phyloP scores from a whole-genome alignment of 2,113 vertebrate genomes.

The Anarhynchus alexandrinus region DNA sequence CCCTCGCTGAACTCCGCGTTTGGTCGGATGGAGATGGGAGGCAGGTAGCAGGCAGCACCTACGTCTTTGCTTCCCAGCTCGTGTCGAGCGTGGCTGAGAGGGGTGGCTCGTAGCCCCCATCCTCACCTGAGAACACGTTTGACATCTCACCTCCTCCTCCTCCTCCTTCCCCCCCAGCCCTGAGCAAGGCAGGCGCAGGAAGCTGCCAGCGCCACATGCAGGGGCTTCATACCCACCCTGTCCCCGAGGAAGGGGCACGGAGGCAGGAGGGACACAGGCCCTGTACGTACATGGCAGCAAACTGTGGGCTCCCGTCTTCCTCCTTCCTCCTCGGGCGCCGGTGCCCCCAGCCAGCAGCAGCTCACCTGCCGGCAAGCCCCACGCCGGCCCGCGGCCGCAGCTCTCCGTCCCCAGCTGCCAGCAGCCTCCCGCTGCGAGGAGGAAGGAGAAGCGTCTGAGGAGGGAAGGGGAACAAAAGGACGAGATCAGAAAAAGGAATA shows the following conservation, averaged over 20 bases:
- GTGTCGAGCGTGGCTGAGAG: rapidly evolving
- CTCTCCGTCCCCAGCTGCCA: background rate
- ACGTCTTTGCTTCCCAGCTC: background rate
- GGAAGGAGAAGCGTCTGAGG: background rate
- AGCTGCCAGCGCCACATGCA: background rate
- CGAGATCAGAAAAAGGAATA: conserved; percentile 18
- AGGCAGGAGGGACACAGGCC: background rate
- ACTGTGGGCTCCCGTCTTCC: background rate
- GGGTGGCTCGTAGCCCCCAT: background rate
- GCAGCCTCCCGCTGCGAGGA: background rate
- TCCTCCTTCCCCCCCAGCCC: background rate
- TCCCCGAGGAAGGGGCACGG: background rate
- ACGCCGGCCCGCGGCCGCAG: background rate
- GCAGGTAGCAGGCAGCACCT: background rate
- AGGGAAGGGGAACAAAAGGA: conserved; percentile 46
- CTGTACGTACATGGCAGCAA: background rate
- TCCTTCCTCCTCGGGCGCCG: background rate
- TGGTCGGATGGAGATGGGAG: background rate
- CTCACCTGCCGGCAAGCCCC: background rate
- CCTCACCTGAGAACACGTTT: background rate
- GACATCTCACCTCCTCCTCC: background rate
- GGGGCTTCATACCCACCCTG: background rate
- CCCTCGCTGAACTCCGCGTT: too few relatives aligned
- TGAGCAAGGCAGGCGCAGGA: background rate
- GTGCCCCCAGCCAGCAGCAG: background rate